Evolutionary conservation across 2,797 vertebrate species (phyloP).

Genomic region (Otolemur crassicaudatus): DNA sequence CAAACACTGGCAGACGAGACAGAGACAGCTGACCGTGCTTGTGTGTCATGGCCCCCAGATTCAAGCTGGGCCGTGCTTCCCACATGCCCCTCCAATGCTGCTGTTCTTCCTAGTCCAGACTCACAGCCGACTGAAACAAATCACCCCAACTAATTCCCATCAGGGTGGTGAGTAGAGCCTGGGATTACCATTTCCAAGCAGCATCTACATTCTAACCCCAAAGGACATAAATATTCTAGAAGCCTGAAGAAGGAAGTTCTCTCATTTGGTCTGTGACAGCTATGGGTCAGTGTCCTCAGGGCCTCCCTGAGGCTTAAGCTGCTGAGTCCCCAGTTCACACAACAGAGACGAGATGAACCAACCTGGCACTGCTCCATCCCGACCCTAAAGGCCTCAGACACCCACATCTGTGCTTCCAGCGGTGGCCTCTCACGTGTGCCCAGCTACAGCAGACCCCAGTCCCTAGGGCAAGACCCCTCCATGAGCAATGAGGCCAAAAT

Average conservation of each 20-base stretch:
- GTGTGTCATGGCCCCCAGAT: neutral
- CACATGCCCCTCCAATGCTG: accelerated
- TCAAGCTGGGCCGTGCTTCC: accelerated
- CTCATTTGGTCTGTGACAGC: neutral
- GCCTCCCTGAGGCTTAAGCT: neutral
- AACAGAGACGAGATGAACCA: neutral
- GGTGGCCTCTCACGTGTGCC: neutral
- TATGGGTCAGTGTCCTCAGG: neutral
- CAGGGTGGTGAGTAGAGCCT: neutral
- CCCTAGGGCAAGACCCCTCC: neutral
- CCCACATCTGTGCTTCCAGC: accelerated
- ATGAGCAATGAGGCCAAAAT: no score
- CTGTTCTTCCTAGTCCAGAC: no score
- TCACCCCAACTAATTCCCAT: neutral
- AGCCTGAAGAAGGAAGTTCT: neutral
- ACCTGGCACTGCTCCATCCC: neutral
- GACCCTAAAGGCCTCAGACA: neutral
- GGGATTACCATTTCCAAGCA: neutral
- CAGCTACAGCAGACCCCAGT: accelerated
- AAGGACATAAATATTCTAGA: accelerated
- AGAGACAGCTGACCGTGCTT: neutral
- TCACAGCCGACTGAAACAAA: neutral
- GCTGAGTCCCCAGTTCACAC: neutral
- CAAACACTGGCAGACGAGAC: neutral
- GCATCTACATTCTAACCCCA: neutral